Percentiles rank a stretch among this genome's conserved stretches.
Evolutionary conservation across 2,113 vertebrate genomes (phyloP).

Genomic region (Pionites leucogaster): DNA sequence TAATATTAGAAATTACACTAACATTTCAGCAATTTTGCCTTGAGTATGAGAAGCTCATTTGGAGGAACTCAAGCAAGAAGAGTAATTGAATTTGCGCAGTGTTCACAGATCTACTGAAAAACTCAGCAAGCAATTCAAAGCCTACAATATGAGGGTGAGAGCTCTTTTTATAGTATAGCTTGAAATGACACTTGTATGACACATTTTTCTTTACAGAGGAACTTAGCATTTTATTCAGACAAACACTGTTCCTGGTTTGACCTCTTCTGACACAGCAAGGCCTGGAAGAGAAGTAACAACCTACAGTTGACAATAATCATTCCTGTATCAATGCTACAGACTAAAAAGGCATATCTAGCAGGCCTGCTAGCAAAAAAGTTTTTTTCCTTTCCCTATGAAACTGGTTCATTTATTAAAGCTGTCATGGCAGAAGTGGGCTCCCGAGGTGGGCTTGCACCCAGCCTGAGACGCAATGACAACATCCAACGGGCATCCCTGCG

Average conservation of each 20-base stretch:
- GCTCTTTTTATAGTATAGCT: not conserved
- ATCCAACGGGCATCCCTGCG: accelerated
- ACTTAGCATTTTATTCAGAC: not conserved
- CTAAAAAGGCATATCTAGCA: accelerated
- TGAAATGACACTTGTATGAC: not conserved
- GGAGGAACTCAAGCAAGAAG: not conserved
- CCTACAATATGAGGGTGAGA: not conserved
- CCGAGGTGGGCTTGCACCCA: accelerated
- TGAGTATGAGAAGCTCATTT: not conserved
- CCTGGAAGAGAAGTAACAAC: not conserved
- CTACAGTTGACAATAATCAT: not conserved
- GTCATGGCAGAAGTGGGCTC: not conserved
- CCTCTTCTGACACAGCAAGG: not conserved
- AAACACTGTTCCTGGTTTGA: not conserved
- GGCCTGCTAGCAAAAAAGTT: not conserved
- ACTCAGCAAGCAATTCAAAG: not conserved
- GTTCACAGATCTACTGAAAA: not conserved
- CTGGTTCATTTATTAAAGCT: not conserved
- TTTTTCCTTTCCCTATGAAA: not conserved
- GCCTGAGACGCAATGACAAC: not conserved
- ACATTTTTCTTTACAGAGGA: not conserved
- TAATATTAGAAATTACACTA: not conserved
- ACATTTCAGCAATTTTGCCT: not conserved
- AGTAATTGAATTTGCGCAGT: not conserved
- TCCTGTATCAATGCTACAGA: accelerated